Evolutionary conservation across 2,113 vertebrate species (phyloP), one percentile per base, ranked within the genome.

Genomic region (Hemibagrus wyckioides): DNA sequence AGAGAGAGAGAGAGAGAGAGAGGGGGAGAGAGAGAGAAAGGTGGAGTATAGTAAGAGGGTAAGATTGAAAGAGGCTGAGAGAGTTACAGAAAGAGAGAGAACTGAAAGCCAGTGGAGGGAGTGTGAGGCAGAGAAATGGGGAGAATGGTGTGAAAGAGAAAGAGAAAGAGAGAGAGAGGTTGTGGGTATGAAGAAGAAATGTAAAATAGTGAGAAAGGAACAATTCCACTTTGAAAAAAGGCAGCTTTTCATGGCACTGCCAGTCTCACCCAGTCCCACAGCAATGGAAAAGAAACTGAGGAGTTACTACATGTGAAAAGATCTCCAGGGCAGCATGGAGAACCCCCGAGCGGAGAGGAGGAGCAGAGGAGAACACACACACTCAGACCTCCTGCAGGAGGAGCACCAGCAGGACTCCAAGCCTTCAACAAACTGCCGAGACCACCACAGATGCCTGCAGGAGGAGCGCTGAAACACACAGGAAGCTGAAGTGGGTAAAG

Each of bases 401-500:
- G 71, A 85, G 83, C 73, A 73, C 57, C 52, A 87, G 82, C 85
- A 65, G 57, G 76, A 69, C 36, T 52, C 56, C 36, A 81, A 54
- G 30, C 80, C 61, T 85, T 79, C 52, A 65, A 56, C 86, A 50
- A 28, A 33, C 48, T 54, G 33, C 83, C 30, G 9, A 50, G 67
- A 86, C 59, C 79, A 71, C 79, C 83, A 73, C 80, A 86, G 59
- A 84, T 67, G 67, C 80, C 69, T 50, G 36, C 77, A 77, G 84
- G 23, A 82, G 83, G 82, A 82, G 41, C 33, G 13, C 54, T 84
- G 30, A 84, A 67, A 73, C 82, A 71, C 73, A 84, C 56, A 87
- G 69, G 80, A 23, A 88, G 87, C 87, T 87, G 91, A 91, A 89
- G 80, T 50, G 77, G 87, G 90, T 89, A 87, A 89, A 86, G 84